phyloP scores from a whole-genome alignment of 2,113 vertebrate species.

The Pedionomus torquatus region DNA sequence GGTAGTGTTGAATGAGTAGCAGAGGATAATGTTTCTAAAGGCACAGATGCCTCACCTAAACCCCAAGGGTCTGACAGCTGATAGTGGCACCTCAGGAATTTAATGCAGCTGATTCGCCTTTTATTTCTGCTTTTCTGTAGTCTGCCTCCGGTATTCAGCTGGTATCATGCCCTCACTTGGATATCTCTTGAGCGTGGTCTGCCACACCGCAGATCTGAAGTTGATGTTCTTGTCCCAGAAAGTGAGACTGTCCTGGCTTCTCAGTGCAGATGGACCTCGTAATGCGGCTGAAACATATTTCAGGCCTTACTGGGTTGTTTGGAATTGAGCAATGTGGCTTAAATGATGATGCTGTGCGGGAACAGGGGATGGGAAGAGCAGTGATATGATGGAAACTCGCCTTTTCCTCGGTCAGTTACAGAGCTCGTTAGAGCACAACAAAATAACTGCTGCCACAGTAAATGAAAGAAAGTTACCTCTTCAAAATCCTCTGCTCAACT shows the following conservation, averaged over 20 bases:
- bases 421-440: neutral
- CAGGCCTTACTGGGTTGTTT: neutral
- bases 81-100: neutral
- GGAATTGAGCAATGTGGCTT: neutral
- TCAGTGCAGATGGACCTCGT: neutral
- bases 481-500: neutral
- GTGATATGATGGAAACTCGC: neutral
- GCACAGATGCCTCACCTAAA: neutral
- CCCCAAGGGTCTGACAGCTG: neutral
- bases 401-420: neutral
- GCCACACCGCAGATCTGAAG: neutral
- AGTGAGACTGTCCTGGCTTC: neutral
- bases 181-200: neutral
- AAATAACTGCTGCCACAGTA: neutral
- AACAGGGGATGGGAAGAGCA: neutral
- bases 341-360: neutral
- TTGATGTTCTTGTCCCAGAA: neutral
- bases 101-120: neutral
- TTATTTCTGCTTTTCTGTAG: neutral
- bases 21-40: neutral
- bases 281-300: neutral
- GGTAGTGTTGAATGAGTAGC: neutral
- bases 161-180: fast-evolving
- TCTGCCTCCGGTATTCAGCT: neutral
- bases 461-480: neutral